phyloP scores from a whole-genome alignment of 2,113 vertebrate species.

The Bagarius yarrelli region DNA sequence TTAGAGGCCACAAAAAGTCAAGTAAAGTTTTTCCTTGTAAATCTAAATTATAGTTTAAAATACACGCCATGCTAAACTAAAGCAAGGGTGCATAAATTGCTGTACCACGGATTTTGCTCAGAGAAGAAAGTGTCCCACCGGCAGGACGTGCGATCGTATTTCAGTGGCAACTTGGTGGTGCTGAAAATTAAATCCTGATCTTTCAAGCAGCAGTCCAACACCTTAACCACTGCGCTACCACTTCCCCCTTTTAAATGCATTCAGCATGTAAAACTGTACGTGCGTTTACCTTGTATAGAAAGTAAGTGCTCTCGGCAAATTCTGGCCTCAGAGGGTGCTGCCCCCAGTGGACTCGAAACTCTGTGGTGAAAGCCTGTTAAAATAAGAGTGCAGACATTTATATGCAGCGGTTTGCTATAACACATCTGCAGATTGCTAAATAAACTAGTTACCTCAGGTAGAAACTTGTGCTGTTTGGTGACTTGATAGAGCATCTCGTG shows the following conservation, averaged over 20 bases:
- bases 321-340: slow-evolving; percentile 96
- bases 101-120: too few relatives aligned
- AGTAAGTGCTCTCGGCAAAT: slow-evolving; percentile 99
- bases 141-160: too few relatives aligned
- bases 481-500: slow-evolving; percentile 99
- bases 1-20: neutral
- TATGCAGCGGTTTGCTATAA: neutral
- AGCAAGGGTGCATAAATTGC: too few relatives aligned
- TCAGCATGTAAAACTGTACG: neutral
- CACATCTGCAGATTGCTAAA: neutral
- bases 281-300: slow-evolving; percentile 86
- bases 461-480: slow-evolving; percentile 98
- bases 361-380: slow-evolving; percentile 93
- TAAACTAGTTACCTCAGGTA: slow-evolving; percentile 84
- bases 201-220: too few relatives aligned
- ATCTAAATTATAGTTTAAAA: neutral
- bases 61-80: neutral
- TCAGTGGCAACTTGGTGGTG: too few relatives aligned
- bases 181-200: too few relatives aligned
- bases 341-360: slow-evolving; percentile 98
- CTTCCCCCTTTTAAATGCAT: too few relatives aligned
- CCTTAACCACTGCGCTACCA: too few relatives aligned
- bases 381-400: neutral
- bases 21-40: neutral
- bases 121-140: too few relatives aligned